phyloP scores from a whole-genome alignment of 2,797 vertebrate genomes.

The Epinephelus awoara region DNA sequence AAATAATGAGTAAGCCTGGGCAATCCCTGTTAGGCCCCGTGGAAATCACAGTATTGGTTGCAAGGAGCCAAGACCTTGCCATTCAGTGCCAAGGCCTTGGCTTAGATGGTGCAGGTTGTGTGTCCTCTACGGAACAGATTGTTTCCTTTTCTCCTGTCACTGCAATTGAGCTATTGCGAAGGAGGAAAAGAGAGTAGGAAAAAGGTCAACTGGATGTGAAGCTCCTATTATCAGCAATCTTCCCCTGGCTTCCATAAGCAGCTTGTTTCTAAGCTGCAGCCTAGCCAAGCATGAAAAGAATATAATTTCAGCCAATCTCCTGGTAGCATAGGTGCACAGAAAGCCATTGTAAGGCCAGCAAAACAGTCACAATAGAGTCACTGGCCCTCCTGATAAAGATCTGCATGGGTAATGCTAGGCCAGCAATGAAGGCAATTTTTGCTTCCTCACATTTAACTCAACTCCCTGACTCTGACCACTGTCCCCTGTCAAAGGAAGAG shows the following conservation, averaged over 20 bases:
- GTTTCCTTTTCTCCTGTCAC: conserved; percentile 83
- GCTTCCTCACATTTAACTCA: conserved; percentile 77
- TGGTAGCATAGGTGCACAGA: conserved; percentile 86
- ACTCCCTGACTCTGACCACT: conserved; percentile 79
- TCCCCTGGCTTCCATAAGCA: conserved; percentile 92
- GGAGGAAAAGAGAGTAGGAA: conserved; percentile 74
- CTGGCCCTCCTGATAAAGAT: conserved; percentile 87
- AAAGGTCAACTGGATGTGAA: conserved; percentile 96
- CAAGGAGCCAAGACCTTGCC: conserved; percentile 65
- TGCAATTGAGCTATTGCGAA: conserved; percentile 83
- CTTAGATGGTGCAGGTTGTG: conserved; percentile 75
- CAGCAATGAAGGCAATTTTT: conserved; percentile 87
- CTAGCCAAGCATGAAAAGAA: conserved; percentile 97
- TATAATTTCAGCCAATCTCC: conserved; percentile 98
- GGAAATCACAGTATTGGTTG: conserved; percentile 73
- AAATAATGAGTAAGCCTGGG: conserved; percentile 73
- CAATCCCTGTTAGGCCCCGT: conserved; percentile 62
- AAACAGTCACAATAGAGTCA: conserved; percentile 88
- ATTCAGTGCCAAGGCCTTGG: conserved; percentile 68
- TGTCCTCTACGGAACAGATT: conserved; percentile 80
- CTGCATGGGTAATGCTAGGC: conserved; percentile 88
- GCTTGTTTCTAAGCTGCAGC: conserved; percentile 93
- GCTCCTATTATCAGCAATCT: conserved; percentile 95
- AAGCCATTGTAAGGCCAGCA: conserved; percentile 87
- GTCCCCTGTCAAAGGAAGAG: conserved; percentile 81